Evolutionary conservation across 2,888 invertebrate genomes (phyloP).

Genomic region (Volucella inanis): DNA sequence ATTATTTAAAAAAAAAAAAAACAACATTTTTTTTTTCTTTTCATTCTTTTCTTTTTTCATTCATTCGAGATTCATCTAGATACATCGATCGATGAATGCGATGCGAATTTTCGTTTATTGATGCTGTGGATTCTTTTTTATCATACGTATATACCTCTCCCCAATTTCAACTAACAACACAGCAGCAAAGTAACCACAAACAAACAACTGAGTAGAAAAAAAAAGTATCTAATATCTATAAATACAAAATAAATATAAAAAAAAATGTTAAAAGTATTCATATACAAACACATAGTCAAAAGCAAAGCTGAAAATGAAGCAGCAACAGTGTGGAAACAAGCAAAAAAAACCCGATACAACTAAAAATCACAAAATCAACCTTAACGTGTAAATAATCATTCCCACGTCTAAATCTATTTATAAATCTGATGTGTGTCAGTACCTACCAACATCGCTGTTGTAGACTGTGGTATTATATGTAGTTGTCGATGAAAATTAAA

Average conservation of each 20-base stretch:
- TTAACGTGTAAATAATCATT: slow-evolving; percentile 75
- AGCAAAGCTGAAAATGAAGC: slow-evolving; percentile 29
- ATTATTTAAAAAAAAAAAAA: background rate
- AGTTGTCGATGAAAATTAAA: slow-evolving; percentile 25
- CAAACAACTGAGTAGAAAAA: slow-evolving; percentile 41
- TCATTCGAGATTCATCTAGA: slow-evolving; percentile 72
- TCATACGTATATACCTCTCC: slow-evolving; percentile 4
- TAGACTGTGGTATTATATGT: slow-evolving; percentile 6
- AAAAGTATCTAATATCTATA: slow-evolving; percentile 64
- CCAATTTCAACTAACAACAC: background rate
- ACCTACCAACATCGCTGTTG: slow-evolving; percentile 37
- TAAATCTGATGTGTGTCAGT: slow-evolving; percentile 78
- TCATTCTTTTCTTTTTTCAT: slow-evolving; percentile 43
- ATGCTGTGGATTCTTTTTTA: slow-evolving; percentile 30
- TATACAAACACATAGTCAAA: slow-evolving; percentile 44
- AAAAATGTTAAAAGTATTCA: slow-evolving; percentile 17
- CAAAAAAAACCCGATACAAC: slow-evolving; percentile 39
- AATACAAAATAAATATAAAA: slow-evolving; percentile 58
- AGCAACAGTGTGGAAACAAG: background rate
- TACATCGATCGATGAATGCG: slow-evolving; percentile 42
- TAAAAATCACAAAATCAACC: slow-evolving; percentile 70
- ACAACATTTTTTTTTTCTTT: slow-evolving; percentile 19
- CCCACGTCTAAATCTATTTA: slow-evolving; percentile 79
- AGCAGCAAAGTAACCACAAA: slow-evolving; percentile 36
- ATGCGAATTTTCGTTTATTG: slow-evolving; percentile 39